Percentiles rank a stretch among this genome's conserved stretches.
These are phyloP conservation scores for Chanos chanos DNA, from an alignment of 2,797 vertebrate genomes.

Conservation along the genomic window DNA sequence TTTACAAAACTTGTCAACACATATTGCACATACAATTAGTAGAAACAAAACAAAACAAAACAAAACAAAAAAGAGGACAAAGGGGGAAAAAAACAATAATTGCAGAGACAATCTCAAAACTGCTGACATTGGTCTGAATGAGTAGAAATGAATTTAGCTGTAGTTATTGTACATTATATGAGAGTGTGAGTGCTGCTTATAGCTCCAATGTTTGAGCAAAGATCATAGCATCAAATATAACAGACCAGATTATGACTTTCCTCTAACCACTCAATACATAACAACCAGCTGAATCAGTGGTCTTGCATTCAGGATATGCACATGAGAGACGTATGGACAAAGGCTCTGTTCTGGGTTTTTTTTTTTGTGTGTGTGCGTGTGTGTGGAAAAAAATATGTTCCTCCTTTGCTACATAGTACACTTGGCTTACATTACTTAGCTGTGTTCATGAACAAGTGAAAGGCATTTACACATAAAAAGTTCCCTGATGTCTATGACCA, in stretches of 20 bases:
- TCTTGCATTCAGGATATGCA: conserved; percentile 19
- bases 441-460: conserved; percentile 38
- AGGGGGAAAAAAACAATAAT: neutral
- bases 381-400: conserved; percentile 16
- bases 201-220: conserved; percentile 28
- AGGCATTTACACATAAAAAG: conserved; percentile 38
- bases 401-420: conserved; percentile 17
- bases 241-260: conserved; percentile 25
- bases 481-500: conserved; percentile 2
- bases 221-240: conserved; percentile 13
- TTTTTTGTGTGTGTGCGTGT: no score
- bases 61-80: conserved; percentile 17
- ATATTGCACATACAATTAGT: conserved; percentile 66
- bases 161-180: conserved; percentile 36
- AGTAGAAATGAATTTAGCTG: conserved; percentile 9
- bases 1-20: conserved; percentile 61
- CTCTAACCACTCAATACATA: conserved; percentile 25
- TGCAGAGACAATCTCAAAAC: conserved; percentile 30
- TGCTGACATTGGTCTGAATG: conserved; percentile 20
- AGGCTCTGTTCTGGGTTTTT: conserved; percentile 9
- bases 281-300: conserved; percentile 28
- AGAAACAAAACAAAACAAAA: conserved; percentile 54
- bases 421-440: conserved; percentile 21
- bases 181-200: conserved; percentile 41
- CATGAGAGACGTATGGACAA: conserved; percentile 20